Base-by-base conservation (phyloP, 2,888 invertebrate genomes). In the Aquatica leii region DNA sequence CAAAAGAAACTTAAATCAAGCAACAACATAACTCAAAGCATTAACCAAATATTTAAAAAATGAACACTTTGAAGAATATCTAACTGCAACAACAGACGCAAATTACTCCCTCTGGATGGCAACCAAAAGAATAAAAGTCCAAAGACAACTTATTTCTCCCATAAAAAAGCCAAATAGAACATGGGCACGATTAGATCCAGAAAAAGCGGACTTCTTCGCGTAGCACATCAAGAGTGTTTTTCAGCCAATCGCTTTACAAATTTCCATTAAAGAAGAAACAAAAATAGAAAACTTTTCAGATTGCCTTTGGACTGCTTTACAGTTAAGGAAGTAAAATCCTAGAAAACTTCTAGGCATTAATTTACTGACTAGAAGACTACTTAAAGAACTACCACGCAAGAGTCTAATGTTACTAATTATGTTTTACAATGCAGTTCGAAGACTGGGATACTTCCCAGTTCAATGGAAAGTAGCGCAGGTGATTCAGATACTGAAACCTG, bases 1-100 rank as follows among this genome's bases (percentile, higher is more conserved):
- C 17, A 69, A 68, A 58, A 68, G 24, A 8, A 24, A 21, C 8
- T 56, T 59, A 8, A 69, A 69, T 46, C 64, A 55, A 60, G 62
- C 58, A 15, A 59, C 53, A 14, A 49, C 50, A 41, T 61, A 37
- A 37, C 37, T 31, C 31, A 6, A 31, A 31, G 31, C 4, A 31
- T 6, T 31, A 6, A 31, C 9, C 11, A 53, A 40, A 40, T 15
- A 12, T 6, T n/a, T 53, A 40, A 53, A 53, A n/a, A 53, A 53
- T 18, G 31, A 31, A 31, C 31, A n/a, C n/a, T n/a, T n/a, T n/a
- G n/a, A n/a, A n/a, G n/a, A n/a, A 37, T 37, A n/a, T 37, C 37
- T 37, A 2, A 9, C n/a, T 40, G 53, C 54, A 40, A 54, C 54
- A 11, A 1, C 15, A 1, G 52, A 24, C 9, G 15, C 52, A 6